Base-by-base conservation (phyloP, 1,140 invertebrate species). In the Berghia stephanieae region DNA sequence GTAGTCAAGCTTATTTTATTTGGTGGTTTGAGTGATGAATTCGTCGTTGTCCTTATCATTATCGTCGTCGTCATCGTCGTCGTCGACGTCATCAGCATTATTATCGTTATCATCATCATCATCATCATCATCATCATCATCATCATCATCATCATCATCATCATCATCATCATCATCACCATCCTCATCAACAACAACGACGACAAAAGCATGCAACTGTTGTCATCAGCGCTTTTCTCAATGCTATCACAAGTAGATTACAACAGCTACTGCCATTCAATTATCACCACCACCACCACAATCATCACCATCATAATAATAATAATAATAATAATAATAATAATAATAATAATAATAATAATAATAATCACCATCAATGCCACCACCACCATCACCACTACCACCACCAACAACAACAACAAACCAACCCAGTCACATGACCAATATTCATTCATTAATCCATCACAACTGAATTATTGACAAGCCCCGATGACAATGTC, bases 61-160 rank as follows among this genome's bases (percentile, higher is more conserved):
- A 76, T 70, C 60, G n/a, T 76, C 27, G n/a, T 75, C 70, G 42
- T 70, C 63, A 52, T 52, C 46, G 24, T 52, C 46, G 24, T 52
- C 46, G 24, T 52, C 46, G 24, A n/a, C n/a, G n/a, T n/a, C n/a
- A n/a, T n/a, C n/a, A n/a, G n/a, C n/a, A n/a, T n/a, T n/a, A n/a
- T n/a, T 52, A 16, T 16, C 63, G 31, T 38, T 44, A 73, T 44
- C 44, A 49, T 42, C 70, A 75, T 76, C 70, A 75, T 43, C 68
- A 76, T 76, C 63, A 76, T 75, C 63, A 76, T 76, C 70, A 73
- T 76, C 63, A 76, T 76, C 70, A 75, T 76, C 63, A 70, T 73
- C 70, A 75, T 75, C 74, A 73, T 76, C 74, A 73, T 76, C 74
- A 76, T 76, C 70, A 73, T 75, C 63, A 76, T 75, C 60, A 76